These are phyloP conservation scores for Capricornis sumatraensis DNA, from an alignment of 2,113 vertebrate species.

Conservation along the genomic window DNA sequence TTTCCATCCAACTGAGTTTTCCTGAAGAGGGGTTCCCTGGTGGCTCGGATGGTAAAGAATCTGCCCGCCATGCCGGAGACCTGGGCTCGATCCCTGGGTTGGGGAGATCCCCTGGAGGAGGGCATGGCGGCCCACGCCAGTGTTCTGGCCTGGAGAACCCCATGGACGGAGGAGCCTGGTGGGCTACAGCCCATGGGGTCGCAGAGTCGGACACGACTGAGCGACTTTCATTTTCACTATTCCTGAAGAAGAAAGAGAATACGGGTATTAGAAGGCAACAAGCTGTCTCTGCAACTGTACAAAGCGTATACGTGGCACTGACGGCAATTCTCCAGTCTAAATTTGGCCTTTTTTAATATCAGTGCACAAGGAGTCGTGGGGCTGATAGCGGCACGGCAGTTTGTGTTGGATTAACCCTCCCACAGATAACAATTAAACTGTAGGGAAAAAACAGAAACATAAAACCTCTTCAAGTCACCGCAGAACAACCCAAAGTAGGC, in stretches of 20 bases:
- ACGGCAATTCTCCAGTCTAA: neutral
- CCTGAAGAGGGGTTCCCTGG: neutral
- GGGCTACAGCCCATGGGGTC: neutral
- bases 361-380: neutral
- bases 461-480: neutral
- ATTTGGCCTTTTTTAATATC: neutral
- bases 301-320: fast-evolving
- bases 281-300: neutral
- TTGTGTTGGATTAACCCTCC: neutral
- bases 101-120: neutral
- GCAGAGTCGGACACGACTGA: neutral
- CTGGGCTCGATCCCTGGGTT: neutral
- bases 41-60: neutral
- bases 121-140: neutral
- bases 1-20: neutral
- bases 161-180: neutral
- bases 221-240: neutral
- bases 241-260: neutral
- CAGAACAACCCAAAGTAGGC: neutral
- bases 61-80: neutral
- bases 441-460: too few relatives aligned
- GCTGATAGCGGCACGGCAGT: too few relatives aligned
- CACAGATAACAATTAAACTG: neutral
- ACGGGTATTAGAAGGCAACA: neutral
- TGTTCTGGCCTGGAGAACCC: neutral